Base-by-base conservation (phyloP, 2,888 invertebrate species). In the Perithous albicinctus region DNA sequence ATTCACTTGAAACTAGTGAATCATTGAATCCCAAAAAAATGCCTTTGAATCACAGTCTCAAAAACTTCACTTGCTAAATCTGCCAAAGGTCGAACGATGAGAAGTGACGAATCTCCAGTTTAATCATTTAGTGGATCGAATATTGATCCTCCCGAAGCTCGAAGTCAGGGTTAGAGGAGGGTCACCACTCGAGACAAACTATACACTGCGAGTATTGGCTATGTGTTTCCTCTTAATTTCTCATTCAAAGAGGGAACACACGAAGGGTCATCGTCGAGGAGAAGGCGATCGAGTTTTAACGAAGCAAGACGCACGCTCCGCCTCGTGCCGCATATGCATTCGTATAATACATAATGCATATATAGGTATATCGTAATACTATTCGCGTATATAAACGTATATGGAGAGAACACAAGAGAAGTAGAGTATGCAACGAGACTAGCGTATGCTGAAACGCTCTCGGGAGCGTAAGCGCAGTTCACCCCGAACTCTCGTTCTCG, bases 281-380 rank as follows among this genome's bases (percentile, higher is more conserved):
- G 73, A 26, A 73, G 73, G 73, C 66, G 59, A 73, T 61, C 72
- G 61, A 61, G 56, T 66, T 66, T 66, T 66, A 32, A 66, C 46
- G 46, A 46, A 66, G 66, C 66, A 66, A 66, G 29, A 66, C 46
- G 32, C 66, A 46, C 66, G 66, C 66, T 66, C 66, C 66, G 48
- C 46, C 66, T 66, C 66, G 66, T 46, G 66, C 66, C 61, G 61
- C 35, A 23, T n/a, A n/a, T 38, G 61, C 61, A 41, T 61, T 38
- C 61, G 38, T 61, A 38, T 23, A 35, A 38, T 38, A 61, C 61
- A 61, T 61, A 38, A 41, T 61, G 12, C 61, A 38, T 38, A 12
- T 61, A 61, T 8, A n/a, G n/a, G n/a, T n/a, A 10, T 61, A 12
- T 61, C 38, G 35, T 20, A 35, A 61, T 61, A 38, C 18, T 18